These are phyloP conservation scores for Typhlichthys eigenmanni DNA, from an alignment of 2,797 vertebrate species.

Conservation along the genomic window DNA sequence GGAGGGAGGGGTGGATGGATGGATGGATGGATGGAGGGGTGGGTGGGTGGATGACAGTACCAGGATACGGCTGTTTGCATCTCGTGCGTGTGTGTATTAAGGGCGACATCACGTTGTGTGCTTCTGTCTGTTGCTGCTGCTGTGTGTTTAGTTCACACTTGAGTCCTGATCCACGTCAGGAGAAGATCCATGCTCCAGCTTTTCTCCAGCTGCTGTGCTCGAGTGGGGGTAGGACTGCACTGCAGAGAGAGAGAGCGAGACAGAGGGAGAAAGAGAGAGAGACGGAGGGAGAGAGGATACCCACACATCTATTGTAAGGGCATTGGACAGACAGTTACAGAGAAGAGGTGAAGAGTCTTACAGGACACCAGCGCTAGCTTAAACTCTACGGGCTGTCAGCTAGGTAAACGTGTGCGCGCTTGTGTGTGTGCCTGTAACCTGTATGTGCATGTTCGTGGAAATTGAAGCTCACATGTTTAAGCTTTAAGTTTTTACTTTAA, in stretches of 20 bases:
- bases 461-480: too few relatives aligned
- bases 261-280: constrained; percentile 20
- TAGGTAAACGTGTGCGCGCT: constrained; percentile 9
- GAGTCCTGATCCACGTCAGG: constrained; percentile 64
- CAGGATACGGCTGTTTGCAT: too few relatives aligned
- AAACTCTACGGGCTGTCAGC: too few relatives aligned
- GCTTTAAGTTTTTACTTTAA: too few relatives aligned
- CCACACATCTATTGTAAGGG: too few relatives aligned
- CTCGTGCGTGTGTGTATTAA: neutral
- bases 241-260: constrained; percentile 56
- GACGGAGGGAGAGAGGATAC: neutral
- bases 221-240: constrained; percentile 72
- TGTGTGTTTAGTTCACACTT: constrained; percentile 15
- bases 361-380: too few relatives aligned
- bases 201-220: constrained; percentile 64
- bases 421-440: constrained; percentile 7
- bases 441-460: neutral
- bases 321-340: constrained; percentile 20
- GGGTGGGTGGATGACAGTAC: too few relatives aligned
- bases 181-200: constrained; percentile 52
- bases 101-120: constrained; percentile 52
- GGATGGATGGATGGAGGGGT: too few relatives aligned
- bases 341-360: constrained; percentile 38
- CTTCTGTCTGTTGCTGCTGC: constrained; percentile 1
- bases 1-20: too few relatives aligned